These are phyloP conservation scores for Pediacus dermestoides DNA, from an alignment of 2,888 invertebrate genomes.

Conservation along the genomic window DNA sequence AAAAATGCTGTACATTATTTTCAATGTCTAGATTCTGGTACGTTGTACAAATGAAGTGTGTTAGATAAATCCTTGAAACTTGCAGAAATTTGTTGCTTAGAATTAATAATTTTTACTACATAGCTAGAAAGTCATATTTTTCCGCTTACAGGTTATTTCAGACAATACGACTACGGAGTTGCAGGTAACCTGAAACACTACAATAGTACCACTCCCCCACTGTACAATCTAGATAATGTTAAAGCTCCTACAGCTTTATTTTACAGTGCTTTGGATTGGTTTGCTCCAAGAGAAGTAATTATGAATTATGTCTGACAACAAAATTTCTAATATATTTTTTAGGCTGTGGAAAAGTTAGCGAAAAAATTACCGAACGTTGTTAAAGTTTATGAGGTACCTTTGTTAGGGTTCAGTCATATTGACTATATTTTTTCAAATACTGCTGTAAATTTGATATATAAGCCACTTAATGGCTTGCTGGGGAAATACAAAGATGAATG, in stretches of 20 bases:
- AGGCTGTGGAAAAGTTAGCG: background rate
- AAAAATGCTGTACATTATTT: background rate
- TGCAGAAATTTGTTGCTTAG: no score
- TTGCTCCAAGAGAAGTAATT: background rate
- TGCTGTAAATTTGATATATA: background rate
- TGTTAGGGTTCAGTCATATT: background rate
- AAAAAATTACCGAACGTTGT: conserved; percentile 1
- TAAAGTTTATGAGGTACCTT: background rate
- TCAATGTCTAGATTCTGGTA: background rate
- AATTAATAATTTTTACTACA: no score
- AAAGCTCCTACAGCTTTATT: background rate
- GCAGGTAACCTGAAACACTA: background rate
- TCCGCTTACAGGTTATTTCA: conserved; percentile 1
- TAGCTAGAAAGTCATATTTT: background rate
- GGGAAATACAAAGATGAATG: no score
- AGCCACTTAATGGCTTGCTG: no score
- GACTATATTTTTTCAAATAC: background rate
- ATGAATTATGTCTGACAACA: no score
- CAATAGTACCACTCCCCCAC: background rate
- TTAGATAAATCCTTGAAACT: no score
- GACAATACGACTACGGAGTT: background rate
- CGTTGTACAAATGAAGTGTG: background rate
- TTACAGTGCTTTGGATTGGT: background rate
- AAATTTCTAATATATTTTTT: no score
- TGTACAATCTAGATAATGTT: background rate